These are phyloP conservation scores for Drosophila obscura DNA, from an alignment of 1,140 invertebrate species.

Conservation along the genomic window DNA sequence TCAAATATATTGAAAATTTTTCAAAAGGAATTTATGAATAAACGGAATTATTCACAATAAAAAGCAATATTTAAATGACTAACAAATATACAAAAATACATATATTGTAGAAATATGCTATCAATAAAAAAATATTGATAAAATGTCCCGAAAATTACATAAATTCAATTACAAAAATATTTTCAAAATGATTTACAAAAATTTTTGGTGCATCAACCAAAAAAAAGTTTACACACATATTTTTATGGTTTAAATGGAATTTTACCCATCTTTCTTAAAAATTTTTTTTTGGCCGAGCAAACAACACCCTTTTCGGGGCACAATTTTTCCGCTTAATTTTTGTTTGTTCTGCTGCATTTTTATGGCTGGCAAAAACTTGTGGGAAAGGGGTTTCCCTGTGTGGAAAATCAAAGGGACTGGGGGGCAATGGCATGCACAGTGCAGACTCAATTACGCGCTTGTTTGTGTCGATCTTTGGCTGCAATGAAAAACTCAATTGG, in stretches of 20 bases:
- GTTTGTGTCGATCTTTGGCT: slow-evolving; percentile 62
- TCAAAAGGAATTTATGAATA: too few species aligned
- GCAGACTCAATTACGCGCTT: slow-evolving; percentile 71
- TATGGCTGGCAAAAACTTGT: slow-evolving; percentile 43
- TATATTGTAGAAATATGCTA: too few species aligned
- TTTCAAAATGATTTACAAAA: too few species aligned
- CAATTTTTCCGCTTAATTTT: slow-evolving; percentile 65
- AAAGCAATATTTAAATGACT: too few species aligned
- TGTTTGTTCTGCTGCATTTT: slow-evolving; percentile 62
- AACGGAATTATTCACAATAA: too few species aligned
- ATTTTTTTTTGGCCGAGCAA: slow-evolving; percentile 26
- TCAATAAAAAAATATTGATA: too few species aligned
- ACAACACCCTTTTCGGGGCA: slow-evolving; percentile 49
- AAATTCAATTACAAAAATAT: too few species aligned
- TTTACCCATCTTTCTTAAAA: not conserved
- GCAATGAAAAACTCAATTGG: slow-evolving; percentile 65
- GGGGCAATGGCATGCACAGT: slow-evolving; percentile 6
- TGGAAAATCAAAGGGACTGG: not conserved
- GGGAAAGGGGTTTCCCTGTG: too few species aligned
- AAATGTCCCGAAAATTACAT: too few species aligned
- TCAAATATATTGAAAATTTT: too few species aligned
- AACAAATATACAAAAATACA: too few species aligned
- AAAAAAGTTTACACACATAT: not conserved
- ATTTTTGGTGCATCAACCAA: too few species aligned
- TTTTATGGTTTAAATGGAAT: not conserved